These are phyloP conservation scores for Agrilus cyanescens DNA, from an alignment of 2,888 invertebrate genomes.

Conservation along the genomic window DNA sequence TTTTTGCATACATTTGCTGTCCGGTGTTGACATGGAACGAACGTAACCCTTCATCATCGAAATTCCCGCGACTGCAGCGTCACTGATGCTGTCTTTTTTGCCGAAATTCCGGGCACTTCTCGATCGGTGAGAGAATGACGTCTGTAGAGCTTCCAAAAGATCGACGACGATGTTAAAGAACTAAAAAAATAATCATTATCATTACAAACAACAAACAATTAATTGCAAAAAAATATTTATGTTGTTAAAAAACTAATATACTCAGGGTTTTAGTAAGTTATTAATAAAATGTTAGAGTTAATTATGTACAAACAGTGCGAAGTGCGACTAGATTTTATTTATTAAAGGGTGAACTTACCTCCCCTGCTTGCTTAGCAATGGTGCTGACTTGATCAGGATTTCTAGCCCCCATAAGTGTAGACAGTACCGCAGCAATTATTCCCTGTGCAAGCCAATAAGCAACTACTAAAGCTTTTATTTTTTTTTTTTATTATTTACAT, in stretches of 20 bases:
- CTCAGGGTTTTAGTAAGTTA: neutral
- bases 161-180: conserved; percentile 88
- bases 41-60: conserved; percentile 84
- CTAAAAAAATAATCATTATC: conserved; percentile 39
- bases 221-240: neutral
- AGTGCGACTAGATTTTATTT: conserved; percentile 1
- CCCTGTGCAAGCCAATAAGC: conserved; percentile 54
- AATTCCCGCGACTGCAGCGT: conserved; percentile 78
- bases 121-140: conserved; percentile 85
- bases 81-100: conserved; percentile 78
- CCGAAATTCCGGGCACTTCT: conserved; percentile 74
- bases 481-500: too few relatives aligned
- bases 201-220: neutral
- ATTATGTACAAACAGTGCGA: too few relatives aligned
- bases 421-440: conserved; percentile 84
- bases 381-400: conserved; percentile 85
- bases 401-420: conserved; percentile 81
- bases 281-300: neutral
- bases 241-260: neutral
- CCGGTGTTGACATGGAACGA: conserved; percentile 61
- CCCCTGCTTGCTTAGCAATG: conserved; percentile 91
- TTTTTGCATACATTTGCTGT: conserved; percentile 76
- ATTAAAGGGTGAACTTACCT: conserved; percentile 55
- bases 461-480: conserved; percentile 13
- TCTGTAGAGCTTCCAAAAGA: conserved; percentile 81